These are phyloP conservation scores for Ailurus styani DNA, from an alignment of 2,113 vertebrate genomes.

Conservation along the genomic window DNA sequence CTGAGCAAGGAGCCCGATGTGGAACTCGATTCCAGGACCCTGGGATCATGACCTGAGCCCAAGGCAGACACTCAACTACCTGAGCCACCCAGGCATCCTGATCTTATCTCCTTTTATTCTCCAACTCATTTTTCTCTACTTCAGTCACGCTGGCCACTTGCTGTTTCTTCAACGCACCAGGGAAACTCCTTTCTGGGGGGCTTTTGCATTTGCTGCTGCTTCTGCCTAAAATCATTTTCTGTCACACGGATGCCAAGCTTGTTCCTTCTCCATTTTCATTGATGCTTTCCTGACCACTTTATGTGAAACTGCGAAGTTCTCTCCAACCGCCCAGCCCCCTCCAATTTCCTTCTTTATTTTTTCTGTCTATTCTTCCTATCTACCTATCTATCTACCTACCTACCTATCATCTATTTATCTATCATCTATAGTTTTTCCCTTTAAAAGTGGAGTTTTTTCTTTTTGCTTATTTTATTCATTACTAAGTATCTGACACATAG, in stretches of 20 bases:
- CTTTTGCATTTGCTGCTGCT: neutral
- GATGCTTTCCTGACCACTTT: neutral
- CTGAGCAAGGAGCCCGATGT: neutral
- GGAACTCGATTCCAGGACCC: neutral
- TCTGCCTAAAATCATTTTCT: neutral
- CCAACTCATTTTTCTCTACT: neutral
- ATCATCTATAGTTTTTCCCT: neutral
- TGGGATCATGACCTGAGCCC: neutral
- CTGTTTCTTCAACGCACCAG: neutral
- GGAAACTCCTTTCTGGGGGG: neutral
- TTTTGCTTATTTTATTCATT: neutral
- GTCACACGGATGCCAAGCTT: neutral
- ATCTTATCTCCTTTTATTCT: neutral
- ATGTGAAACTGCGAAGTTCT: neutral
- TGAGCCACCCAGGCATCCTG: neutral
- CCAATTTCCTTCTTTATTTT: neutral
- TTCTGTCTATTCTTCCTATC: neutral
- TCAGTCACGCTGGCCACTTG: neutral
- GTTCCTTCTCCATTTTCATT: neutral
- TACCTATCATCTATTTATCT: neutral
- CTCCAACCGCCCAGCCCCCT: neutral
- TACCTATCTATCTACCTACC: neutral
- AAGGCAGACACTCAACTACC: neutral
- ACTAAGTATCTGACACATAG: neutral
- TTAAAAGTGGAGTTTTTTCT: neutral